These are phyloP conservation scores for Oeneis ivallda DNA, from an alignment of 2,888 invertebrate genomes.

Conservation along the genomic window DNA sequence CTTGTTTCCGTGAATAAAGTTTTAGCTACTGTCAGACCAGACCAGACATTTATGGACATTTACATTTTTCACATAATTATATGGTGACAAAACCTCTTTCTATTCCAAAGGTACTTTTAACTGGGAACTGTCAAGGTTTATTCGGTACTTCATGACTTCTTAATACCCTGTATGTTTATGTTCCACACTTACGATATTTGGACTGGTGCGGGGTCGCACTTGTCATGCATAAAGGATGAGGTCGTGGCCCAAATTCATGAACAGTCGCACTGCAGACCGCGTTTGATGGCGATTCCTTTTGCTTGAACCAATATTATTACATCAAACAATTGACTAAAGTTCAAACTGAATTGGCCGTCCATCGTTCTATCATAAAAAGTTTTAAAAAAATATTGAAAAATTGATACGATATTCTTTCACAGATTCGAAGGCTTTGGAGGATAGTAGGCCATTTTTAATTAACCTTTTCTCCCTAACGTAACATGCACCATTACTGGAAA, in stretches of 20 bases:
- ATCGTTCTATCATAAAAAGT: background rate
- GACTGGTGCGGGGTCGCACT: slow-evolving; percentile 43
- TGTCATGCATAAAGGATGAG: slow-evolving; percentile 70
- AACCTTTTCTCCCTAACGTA: no score
- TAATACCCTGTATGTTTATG: slow-evolving; percentile 29
- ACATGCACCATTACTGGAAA: no score
- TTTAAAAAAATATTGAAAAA: no score
- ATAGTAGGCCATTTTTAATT: no score
- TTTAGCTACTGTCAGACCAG: no score
- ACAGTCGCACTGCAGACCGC: slow-evolving; percentile 46
- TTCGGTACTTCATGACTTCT: slow-evolving; percentile 19
- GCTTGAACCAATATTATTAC: slow-evolving; percentile 7
- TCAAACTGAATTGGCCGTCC: background rate
- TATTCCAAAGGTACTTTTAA: background rate
- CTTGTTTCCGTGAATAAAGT: no score
- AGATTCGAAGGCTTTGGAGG: no score
- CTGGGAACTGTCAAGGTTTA: background rate
- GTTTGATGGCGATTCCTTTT: slow-evolving; percentile 15
- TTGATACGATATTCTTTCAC: no score
- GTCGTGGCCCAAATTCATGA: slow-evolving; percentile 64
- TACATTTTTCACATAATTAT: no score
- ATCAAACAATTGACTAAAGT: background rate
- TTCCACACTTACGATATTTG: slow-evolving; percentile 33
- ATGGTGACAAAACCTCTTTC: no score
- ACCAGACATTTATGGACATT: no score